A percentile compares a stretch with the other conserved stretches of the same genome.
phyloP scores from a whole-genome alignment of 92 coral and sea anemone genomes.

The Pocillopora meandrina region DNA sequence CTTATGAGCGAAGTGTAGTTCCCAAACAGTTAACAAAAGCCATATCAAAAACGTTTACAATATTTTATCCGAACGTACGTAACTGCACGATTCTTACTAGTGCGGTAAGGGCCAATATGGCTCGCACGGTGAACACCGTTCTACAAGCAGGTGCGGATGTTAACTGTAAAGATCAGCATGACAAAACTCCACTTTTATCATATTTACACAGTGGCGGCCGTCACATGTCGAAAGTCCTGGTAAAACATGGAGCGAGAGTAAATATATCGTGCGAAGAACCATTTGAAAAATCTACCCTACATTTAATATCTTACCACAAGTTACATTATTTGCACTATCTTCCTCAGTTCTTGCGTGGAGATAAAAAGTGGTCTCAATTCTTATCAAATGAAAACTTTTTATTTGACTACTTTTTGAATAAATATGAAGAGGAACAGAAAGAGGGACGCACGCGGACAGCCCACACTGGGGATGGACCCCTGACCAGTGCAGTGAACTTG shows the following conservation, averaged over 20 bases:
- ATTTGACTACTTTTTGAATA: constrained; percentile 43
- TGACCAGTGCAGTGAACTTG: not conserved
- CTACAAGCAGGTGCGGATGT: constrained; percentile 21
- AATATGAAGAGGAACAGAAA: constrained; percentile 13
- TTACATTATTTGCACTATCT: constrained; percentile 21
- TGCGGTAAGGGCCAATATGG: not conserved
- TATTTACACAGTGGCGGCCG: constrained; percentile 52
- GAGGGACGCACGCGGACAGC: not conserved
- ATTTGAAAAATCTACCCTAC: constrained; percentile 41
- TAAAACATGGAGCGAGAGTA: constrained; percentile 18
- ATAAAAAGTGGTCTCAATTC: constrained; percentile 9
- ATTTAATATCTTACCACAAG: constrained; percentile 54
- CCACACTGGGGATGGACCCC: not conserved
- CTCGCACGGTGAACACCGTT: not conserved
- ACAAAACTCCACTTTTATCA: constrained; percentile 9
- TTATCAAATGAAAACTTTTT: constrained; percentile 17
- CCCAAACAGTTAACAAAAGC: not conserved
- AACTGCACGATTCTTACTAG: not conserved
- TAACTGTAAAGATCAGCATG: not conserved
- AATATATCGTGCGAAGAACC: constrained; percentile 44
- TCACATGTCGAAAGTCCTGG: constrained; percentile 59
- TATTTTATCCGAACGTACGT: not conserved
- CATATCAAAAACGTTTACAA: not conserved
- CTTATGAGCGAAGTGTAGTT: not conserved
- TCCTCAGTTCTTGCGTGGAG: not conserved